These are phyloP conservation scores for Tanaodytes sp. DNA, from an alignment of 2,888 invertebrate species.

Conservation along the genomic window DNA sequence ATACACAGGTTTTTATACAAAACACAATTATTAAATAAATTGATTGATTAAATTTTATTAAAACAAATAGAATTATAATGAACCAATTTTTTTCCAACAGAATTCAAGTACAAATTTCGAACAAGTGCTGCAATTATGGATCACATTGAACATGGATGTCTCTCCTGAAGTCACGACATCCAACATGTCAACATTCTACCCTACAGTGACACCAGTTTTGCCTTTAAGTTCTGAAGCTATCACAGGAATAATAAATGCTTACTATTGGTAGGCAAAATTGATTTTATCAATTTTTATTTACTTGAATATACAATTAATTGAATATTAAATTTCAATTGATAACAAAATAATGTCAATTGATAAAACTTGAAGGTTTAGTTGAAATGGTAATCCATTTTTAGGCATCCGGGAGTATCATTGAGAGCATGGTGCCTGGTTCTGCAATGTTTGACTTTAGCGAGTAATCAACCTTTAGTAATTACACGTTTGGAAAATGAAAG, in stretches of 20 bases:
- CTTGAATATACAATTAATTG: no score
- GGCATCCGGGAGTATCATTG: conserved; percentile 79
- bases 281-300: no score
- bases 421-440: conserved; percentile 85
- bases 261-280: conserved; percentile 78
- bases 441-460: conserved; percentile 83
- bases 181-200: conserved; percentile 74
- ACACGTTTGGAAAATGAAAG: conserved; percentile 59
- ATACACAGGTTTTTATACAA: conserved; percentile 73
- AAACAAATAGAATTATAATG: conserved; percentile 12
- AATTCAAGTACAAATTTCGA: conserved; percentile 85
- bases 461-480: conserved; percentile 76
- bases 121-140: conserved; percentile 88
- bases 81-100: conserved; percentile 64
- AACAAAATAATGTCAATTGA: no score
- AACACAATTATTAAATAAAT: neutral
- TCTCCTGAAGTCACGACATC: conserved; percentile 70
- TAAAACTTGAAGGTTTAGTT: no score
- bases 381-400: conserved; percentile 49
- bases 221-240: conserved; percentile 79
- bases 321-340: conserved; percentile 16
- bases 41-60: neutral
- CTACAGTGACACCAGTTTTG: conserved; percentile 78
- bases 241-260: conserved; percentile 78
- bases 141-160: conserved; percentile 83